Conservation (phyloP, 2,888 invertebrate species). For the Lasioglossum figueresi region DNA sequence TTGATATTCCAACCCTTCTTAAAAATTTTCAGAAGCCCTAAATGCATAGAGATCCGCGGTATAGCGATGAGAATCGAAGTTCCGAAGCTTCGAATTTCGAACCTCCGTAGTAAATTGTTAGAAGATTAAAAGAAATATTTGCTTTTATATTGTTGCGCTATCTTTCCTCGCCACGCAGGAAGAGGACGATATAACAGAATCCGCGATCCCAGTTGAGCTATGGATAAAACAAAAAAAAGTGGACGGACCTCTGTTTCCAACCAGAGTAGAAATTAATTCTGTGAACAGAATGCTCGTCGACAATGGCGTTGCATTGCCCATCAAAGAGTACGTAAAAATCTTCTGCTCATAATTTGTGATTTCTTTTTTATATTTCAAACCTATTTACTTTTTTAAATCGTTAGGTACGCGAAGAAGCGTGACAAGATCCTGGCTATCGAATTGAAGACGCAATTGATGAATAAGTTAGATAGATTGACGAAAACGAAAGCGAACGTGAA, state of each 20-base stretch:
- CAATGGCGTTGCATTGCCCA: constrained; percentile 87
- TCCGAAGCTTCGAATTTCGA: too few species aligned
- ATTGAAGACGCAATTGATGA: constrained; percentile 71
- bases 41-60: too few species aligned
- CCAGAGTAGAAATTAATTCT: constrained; percentile 87
- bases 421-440: constrained; percentile 75
- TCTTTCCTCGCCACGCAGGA: constrained; percentile 20
- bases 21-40: too few species aligned
- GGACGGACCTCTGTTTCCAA: constrained; percentile 88
- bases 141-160: not conserved
- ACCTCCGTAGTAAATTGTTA: too few species aligned
- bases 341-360: not conserved
- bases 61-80: too few species aligned
- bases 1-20: too few species aligned
- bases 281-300: constrained; percentile 88
- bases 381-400: constrained; percentile 3
- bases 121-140: too few species aligned
- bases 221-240: constrained; percentile 87
- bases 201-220: constrained; percentile 86
- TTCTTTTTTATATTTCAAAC: not conserved
- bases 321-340: constrained; percentile 78
- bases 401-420: constrained; percentile 64
- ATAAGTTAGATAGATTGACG: not conserved
- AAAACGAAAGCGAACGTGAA: constrained; percentile 30
- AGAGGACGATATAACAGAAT: constrained; percentile 67